phyloP scores from a whole-genome alignment of 2,888 invertebrate genomes.

The Eupithecia insigniata region DNA sequence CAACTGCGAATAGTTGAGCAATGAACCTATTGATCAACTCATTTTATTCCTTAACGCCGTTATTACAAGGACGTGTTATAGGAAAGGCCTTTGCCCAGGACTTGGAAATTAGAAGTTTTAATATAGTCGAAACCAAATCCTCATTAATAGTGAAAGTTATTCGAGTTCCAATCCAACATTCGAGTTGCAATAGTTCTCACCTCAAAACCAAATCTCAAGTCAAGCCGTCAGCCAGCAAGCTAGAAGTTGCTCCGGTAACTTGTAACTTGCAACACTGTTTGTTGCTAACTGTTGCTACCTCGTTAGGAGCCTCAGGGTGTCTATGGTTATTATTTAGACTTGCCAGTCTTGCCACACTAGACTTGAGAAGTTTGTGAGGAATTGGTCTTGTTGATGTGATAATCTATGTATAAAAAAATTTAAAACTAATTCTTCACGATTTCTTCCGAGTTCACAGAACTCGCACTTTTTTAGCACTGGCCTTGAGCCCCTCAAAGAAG shows the following conservation, averaged over 20 bases:
- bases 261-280: slow-evolving; percentile 49
- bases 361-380: neutral
- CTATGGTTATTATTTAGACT: slow-evolving; percentile 2
- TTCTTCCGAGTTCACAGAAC: too few relatives aligned
- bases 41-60: too few relatives aligned
- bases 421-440: neutral
- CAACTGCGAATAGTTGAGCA: too few relatives aligned
- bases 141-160: neutral
- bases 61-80: too few relatives aligned
- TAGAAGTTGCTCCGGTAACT: slow-evolving; percentile 53
- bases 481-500: too few relatives aligned
- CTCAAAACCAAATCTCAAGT: slow-evolving; percentile 54
- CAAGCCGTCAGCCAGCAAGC: slow-evolving; percentile 59
- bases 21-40: too few relatives aligned
- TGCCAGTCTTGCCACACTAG: neutral
- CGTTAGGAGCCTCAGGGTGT: slow-evolving; percentile 5
- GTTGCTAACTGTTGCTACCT: slow-evolving; percentile 23
- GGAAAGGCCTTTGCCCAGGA: too few relatives aligned
- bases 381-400: neutral
- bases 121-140: neutral
- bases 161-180: neutral
- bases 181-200: slow-evolving; percentile 50
- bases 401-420: neutral
- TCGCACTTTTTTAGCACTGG: too few relatives aligned
- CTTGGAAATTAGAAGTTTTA: neutral